Base-by-base conservation (phyloP, 1,140 invertebrate species). In the Colletes latitarsis region DNA sequence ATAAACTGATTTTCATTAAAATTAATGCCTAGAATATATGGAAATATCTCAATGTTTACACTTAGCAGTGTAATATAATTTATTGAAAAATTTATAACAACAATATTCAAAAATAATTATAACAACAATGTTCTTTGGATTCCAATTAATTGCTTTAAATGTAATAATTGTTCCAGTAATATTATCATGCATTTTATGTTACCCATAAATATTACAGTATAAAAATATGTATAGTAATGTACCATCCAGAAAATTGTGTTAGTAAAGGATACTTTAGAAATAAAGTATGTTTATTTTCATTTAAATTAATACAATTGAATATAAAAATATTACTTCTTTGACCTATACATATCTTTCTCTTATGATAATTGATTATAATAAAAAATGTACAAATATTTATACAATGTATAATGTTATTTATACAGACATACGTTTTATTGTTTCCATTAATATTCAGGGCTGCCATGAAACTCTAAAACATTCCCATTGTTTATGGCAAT, bases 341-440 rank as follows among this genome's bases (percentile, higher is more conserved):
- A 21, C 67, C 67, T 69, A 53, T 14, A 55, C 67, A 69, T 55
- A 39, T 69, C 52, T 74, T 74, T 53, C 21, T 5, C 30, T 64
- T 19, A 53, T 41, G 5, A 21, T 21, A 46, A 74, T 52, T 53
- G 63, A 15, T 41, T 41, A 17, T 17, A 66, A 52, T 55, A 41
- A 6, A 6, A 53, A 41, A 75, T 66, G 46, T 75, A 75, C 30
- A 66, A 75, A 64, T 64, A 66, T 53, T 75, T 75, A 55, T 55
- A 66, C 2, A 66, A 41, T n/a, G 30, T 73, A 62, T 21, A 63
- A 74, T 74, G 17, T 12, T 15, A 17, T 66, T 66, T 66, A 43
- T 53, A 15, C 14, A 52, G 41, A 15, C 3, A 39, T 49, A 73
- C 3, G 39, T 21, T 66, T 64, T 66, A 55, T 55, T 19, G 5